Evolutionary conservation across 92 coral and sea anemone genomes (phyloP).

Genomic region (Porites lobata): DNA sequence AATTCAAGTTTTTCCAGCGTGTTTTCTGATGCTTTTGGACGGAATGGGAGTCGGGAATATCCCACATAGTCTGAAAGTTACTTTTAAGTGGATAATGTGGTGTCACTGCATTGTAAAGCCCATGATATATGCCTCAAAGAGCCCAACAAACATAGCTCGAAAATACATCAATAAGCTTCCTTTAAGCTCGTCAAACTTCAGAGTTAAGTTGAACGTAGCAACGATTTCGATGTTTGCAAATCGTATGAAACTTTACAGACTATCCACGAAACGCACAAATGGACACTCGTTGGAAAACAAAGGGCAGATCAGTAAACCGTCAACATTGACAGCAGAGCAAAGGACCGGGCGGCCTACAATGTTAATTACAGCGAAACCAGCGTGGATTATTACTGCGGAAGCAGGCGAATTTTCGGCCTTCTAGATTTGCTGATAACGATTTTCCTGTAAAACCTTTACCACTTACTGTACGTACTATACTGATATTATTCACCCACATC

Average conservation of each 20-base stretch:
- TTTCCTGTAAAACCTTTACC: too few relatives aligned
- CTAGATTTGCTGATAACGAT: background rate
- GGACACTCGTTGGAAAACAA: background rate
- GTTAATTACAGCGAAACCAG: background rate
- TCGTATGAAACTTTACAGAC: slow-evolving; percentile 2
- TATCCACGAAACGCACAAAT: background rate
- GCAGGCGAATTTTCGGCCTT: background rate
- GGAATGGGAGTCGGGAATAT: slow-evolving; percentile 70
- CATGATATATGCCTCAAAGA: slow-evolving; percentile 62
- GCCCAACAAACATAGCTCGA: slow-evolving; percentile 7
- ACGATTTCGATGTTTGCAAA: background rate
- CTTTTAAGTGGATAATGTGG: slow-evolving; percentile 87
- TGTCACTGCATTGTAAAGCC: slow-evolving; percentile 88
- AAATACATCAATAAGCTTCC: slow-evolving; percentile 18
- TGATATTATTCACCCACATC: too few relatives aligned
- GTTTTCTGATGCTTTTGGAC: slow-evolving; percentile 77
- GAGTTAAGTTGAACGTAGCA: background rate
- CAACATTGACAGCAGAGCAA: background rate
- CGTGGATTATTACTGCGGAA: background rate
- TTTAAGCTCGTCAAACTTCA: background rate
- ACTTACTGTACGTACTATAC: too few relatives aligned
- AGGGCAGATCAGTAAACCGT: background rate
- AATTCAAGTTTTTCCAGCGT: slow-evolving; percentile 87
- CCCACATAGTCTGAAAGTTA: slow-evolving; percentile 57
- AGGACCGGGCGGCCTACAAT: background rate